Conservation (phyloP, 2,888 invertebrate species). For the Hydrotaea cyrtoneurina region DNA sequence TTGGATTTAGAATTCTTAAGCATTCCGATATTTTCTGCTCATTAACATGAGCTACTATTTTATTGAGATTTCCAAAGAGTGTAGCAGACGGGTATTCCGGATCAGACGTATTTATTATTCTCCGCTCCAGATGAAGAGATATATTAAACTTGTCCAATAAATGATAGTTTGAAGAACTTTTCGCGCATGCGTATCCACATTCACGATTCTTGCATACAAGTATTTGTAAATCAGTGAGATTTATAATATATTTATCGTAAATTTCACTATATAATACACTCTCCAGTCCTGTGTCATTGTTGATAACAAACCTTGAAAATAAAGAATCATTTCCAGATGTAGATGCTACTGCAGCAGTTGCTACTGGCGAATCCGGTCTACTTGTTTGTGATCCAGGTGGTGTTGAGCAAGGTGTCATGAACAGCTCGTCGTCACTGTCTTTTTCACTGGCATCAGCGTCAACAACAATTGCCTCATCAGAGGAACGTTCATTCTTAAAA, state of each 20-base stretch:
- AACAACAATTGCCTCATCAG: conserved; percentile 69
- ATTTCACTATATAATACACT: conserved; percentile 85
- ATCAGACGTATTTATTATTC: conserved; percentile 91
- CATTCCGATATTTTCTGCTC: conserved; percentile 91
- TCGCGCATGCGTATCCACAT: conserved; percentile 92
- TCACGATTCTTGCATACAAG: conserved; percentile 93
- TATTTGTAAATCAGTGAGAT: conserved; percentile 92
- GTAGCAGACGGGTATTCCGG: conserved; percentile 93
- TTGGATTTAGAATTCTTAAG: conserved; percentile 81
- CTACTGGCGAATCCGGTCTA: conserved; percentile 81
- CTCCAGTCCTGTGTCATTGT: conserved; percentile 84
- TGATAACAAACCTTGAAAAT: conserved; percentile 83
- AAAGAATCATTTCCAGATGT: conserved; percentile 77
- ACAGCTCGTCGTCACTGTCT: conserved; percentile 84
- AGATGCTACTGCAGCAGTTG: conserved; percentile 50
- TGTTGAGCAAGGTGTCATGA: conserved; percentile 93
- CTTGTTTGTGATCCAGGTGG: conserved; percentile 90
- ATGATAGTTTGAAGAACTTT: conserved; percentile 92
- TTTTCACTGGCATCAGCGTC: conserved; percentile 47
- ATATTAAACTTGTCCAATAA: conserved; percentile 91
- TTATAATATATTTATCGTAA: conserved; percentile 90
- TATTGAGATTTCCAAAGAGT: conserved; percentile 91
- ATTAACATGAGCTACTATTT: conserved; percentile 93
- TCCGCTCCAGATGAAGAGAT: conserved; percentile 87
- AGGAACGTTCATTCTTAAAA: conserved; percentile 75